These are phyloP conservation scores for Blera fallax DNA, from an alignment of 2,888 invertebrate genomes.

Conservation along the genomic window DNA sequence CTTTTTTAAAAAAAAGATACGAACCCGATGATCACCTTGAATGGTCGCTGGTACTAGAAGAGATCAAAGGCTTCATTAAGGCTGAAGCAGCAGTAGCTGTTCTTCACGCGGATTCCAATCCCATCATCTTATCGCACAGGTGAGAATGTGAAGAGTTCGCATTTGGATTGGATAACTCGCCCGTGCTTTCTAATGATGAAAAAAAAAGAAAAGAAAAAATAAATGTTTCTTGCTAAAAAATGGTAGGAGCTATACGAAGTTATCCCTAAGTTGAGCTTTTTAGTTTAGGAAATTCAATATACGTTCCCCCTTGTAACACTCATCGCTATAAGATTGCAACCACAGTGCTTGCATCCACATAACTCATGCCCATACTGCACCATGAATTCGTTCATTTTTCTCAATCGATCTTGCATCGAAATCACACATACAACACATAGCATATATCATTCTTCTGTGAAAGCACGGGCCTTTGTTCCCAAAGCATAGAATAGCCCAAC, in stretches of 20 bases:
- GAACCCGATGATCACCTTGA: conserved; percentile 98
- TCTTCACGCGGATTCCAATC: conserved; percentile 92
- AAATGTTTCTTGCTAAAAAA: conserved; percentile 44
- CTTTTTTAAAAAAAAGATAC: conserved; percentile 82
- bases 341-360: conserved; percentile 56
- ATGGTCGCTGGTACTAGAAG: conserved; percentile 96
- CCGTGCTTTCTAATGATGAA: conserved; percentile 81
- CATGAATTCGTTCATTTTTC: conserved; percentile 78
- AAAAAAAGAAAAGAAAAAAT: conserved; percentile 44
- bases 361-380: conserved; percentile 72
- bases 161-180: conserved; percentile 76
- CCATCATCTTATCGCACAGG: conserved; percentile 94
- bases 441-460: conserved; percentile 80
- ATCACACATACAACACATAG: conserved; percentile 74
- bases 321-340: conserved; percentile 65
- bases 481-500: conserved; percentile 80
- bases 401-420: conserved; percentile 74
- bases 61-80: conserved; percentile 96
- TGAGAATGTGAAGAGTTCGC: conserved; percentile 78
- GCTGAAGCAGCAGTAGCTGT: conserved; percentile 95
- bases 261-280: conserved; percentile 62
- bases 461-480: conserved; percentile 82
- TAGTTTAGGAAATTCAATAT: conserved; percentile 62
- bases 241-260: conserved; percentile 68
- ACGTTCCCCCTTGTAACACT: conserved; percentile 52